Evolutionary conservation across 2,888 invertebrate species (phyloP).

Genomic region (Rotaria magnacalcarata): DNA sequence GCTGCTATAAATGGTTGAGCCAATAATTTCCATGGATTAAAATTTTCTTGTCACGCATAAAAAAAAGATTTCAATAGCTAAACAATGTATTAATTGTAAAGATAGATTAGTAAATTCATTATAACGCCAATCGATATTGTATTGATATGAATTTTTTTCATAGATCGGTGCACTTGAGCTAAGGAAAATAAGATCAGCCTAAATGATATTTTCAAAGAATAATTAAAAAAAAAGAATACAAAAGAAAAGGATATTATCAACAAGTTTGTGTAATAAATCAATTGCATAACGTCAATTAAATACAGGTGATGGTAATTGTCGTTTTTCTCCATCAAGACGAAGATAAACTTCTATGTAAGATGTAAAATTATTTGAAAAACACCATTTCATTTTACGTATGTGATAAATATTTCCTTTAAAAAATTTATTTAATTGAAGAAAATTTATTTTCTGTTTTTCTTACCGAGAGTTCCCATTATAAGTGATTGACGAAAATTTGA

Average conservation of each 20-base stretch:
- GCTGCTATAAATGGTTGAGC: conserved; percentile 1
- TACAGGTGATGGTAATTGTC: conserved; percentile 70
- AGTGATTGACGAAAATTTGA: conserved; percentile 47
- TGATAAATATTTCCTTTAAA: conserved; percentile 44
- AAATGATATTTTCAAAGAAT: no score
- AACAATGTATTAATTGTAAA: conserved; percentile 85
- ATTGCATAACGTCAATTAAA: conserved; percentile 85
- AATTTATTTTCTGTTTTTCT: conserved; percentile 65
- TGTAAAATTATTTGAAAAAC: conserved; percentile 33
- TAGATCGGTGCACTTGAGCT: conserved; percentile 64
- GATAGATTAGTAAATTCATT: conserved; percentile 95
- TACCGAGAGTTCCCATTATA: conserved; percentile 59
- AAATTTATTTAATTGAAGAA: not conserved
- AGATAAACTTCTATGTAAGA: conserved; percentile 61
- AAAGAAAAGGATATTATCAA: conserved; percentile 68
- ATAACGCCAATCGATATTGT: conserved; percentile 83
- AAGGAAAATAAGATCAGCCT: conserved; percentile 47
- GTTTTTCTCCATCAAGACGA: conserved; percentile 82
- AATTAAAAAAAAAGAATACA: not conserved
- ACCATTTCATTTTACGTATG: conserved; percentile 47
- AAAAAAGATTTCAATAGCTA: conserved; percentile 91
- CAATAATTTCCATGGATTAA: conserved; percentile 24
- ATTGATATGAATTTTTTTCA: conserved; percentile 66
- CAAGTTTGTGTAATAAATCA: conserved; percentile 74
- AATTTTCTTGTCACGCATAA: conserved; percentile 66